These are phyloP conservation scores for Oryzias sinensis DNA, from an alignment of 2,797 vertebrate species.

Conservation along the genomic window DNA sequence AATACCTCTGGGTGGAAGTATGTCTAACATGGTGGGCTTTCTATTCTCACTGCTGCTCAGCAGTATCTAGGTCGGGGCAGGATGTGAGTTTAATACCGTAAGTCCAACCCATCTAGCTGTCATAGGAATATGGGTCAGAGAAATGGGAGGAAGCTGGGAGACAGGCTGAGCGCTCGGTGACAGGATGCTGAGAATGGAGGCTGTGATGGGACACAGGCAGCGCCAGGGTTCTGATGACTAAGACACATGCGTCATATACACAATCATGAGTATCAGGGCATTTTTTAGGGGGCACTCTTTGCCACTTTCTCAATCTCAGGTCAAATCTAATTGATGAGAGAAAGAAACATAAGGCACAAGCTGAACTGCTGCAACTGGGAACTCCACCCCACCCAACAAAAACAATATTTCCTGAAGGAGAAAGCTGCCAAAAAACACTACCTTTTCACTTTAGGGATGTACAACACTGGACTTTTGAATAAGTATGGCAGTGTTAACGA, in stretches of 20 bases:
- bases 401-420: constrained; percentile 50
- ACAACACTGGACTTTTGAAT: no score
- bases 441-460: no score
- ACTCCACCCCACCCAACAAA: constrained; percentile 50
- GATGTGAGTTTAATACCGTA: constrained; percentile 41
- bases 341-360: constrained; percentile 85
- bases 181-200: constrained; percentile 53
- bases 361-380: constrained; percentile 70
- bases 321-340: constrained; percentile 75
- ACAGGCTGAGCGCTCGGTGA: constrained; percentile 17
- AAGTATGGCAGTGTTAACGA: no score
- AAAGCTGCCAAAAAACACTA: constrained; percentile 41
- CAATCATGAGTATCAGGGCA: constrained; percentile 56
- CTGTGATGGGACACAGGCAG: constrained; percentile 55
- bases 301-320: constrained; percentile 51
- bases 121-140: constrained; percentile 33
- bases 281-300: constrained; percentile 48
- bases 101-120: constrained; percentile 44
- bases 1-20: constrained; percentile 42
- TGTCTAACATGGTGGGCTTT: constrained; percentile 31
- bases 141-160: constrained; percentile 24
- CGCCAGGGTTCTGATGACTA: constrained; percentile 49
- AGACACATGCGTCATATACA: constrained; percentile 60
- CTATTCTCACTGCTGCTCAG: constrained; percentile 27
- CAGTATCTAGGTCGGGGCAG: constrained; percentile 29